These are phyloP conservation scores for Eulimnadia texana DNA, from an alignment of 1,140 invertebrate genomes.

Conservation along the genomic window DNA sequence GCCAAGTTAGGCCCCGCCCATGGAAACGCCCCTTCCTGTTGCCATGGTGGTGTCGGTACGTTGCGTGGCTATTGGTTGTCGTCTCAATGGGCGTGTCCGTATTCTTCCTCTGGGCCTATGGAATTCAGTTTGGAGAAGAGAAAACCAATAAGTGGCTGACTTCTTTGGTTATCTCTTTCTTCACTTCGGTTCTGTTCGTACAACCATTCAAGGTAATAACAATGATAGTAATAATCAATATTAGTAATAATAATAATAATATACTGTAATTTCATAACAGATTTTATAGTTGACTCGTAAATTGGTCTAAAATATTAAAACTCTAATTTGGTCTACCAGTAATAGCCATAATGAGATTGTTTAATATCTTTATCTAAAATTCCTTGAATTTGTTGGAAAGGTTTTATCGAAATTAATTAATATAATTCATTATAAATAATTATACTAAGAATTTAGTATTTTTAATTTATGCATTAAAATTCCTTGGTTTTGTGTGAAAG, in stretches of 20 bases:
- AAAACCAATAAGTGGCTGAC: conserved; percentile 41
- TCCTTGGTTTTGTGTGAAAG: conserved; percentile 22
- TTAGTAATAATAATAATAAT: not conserved
- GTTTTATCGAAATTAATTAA: too few species aligned
- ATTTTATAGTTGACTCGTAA: too few species aligned
- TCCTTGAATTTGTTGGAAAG: too few species aligned
- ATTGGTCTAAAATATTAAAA: too few species aligned
- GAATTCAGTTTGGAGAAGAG: conserved; percentile 38
- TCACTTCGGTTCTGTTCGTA: conserved; percentile 37
- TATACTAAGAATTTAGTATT: not conserved
- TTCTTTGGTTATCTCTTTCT: conserved; percentile 38
- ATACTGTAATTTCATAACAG: not conserved
- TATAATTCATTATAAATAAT: too few species aligned
- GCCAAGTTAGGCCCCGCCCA: not conserved
- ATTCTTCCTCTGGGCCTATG: conserved; percentile 38
- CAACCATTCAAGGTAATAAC: conserved; percentile 38
- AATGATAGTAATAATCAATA: not conserved
- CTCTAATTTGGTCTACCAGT: too few species aligned
- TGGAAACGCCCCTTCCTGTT: conserved; percentile 24
- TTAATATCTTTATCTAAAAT: too few species aligned
- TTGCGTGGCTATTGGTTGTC: conserved; percentile 36
- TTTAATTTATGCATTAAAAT: not conserved
- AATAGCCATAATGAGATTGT: too few species aligned
- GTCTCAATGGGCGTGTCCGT: conserved; percentile 30
- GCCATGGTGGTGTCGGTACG: conserved; percentile 35